Percentiles rank a stretch among this genome's conserved stretches.
Conservation (phyloP, 2,113 vertebrate species). For the Hirundichthys speculiger region DNA sequence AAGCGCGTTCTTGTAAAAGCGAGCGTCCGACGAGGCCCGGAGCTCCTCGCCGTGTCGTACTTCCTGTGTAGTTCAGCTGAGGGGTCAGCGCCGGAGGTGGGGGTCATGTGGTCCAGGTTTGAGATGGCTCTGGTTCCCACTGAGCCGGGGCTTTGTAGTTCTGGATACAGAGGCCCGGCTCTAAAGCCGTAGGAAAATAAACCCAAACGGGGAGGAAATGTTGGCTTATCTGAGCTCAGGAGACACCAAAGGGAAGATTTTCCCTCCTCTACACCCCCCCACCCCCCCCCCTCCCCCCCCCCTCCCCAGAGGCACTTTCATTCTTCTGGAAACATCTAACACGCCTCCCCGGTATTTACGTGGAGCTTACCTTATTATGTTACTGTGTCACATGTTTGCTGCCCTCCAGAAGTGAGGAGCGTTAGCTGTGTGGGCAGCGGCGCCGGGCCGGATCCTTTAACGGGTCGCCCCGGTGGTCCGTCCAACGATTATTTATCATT, state of each 20-base stretch:
- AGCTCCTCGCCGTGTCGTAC: neutral
- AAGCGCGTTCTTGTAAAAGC: neutral
- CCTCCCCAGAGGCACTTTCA: conserved; percentile 63
- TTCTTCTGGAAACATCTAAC: conserved; percentile 68
- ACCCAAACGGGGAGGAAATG: conserved; percentile 73
- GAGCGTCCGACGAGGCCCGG: neutral
- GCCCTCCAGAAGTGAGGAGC: conserved; percentile 55
- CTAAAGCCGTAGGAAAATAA: conserved; percentile 74
- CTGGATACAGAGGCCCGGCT: conserved; percentile 61
- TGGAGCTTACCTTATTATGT: conserved; percentile 71
- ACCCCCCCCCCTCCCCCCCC: conserved; percentile 56
- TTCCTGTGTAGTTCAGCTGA: conserved; percentile 46
- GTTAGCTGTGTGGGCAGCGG: conserved; percentile 64
- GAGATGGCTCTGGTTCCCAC: conserved; percentile 49
- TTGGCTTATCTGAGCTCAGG: conserved; percentile 78
- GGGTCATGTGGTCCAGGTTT: conserved; percentile 69
- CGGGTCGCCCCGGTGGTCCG: conserved; percentile 52
- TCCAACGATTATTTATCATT: conserved; percentile 63
- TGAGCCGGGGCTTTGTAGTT: conserved; percentile 58
- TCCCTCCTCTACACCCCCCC: conserved; percentile 14
- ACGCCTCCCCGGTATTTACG: conserved; percentile 61
- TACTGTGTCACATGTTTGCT: conserved; percentile 62
- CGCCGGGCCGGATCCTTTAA: conserved; percentile 29
- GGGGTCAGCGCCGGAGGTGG: conserved; percentile 59
- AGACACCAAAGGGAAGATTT: conserved; percentile 38